Evolutionary conservation across 2,797 vertebrate species (phyloP).

Genomic region (Paratrypauchen microcephalus): DNA sequence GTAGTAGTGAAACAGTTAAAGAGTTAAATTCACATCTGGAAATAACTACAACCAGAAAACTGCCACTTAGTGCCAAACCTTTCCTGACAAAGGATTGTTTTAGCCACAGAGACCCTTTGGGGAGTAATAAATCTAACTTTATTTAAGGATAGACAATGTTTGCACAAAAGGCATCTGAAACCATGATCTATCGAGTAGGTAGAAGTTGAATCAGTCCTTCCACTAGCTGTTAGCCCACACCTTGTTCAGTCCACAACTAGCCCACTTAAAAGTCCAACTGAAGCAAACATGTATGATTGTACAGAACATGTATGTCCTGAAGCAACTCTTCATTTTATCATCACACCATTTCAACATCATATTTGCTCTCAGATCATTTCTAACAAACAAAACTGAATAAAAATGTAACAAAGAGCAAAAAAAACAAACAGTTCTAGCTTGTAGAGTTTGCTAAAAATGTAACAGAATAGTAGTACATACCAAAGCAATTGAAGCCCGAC

Average conservation of each 20-base stretch:
- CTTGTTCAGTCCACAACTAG: background rate
- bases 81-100: background rate
- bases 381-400: background rate
- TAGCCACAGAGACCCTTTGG: background rate
- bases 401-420: background rate
- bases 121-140: constrained; percentile 9
- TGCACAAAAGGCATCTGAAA: background rate
- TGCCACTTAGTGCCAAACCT: background rate
- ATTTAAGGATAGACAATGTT: background rate
- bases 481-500: constrained; percentile 18
- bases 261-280: background rate
- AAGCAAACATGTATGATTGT: background rate
- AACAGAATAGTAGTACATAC: constrained; percentile 43
- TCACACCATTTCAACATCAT: background rate
- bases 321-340: background rate
- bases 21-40: constrained; percentile 9
- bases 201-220: constrained; percentile 4
- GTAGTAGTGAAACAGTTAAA: too few relatives aligned
- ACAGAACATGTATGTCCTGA: background rate
- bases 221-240: constrained; percentile 21
- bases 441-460: constrained; percentile 16
- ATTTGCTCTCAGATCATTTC: background rate
- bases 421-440: background rate
- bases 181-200: constrained; percentile 10
- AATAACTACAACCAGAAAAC: constrained; percentile 3